These are phyloP conservation scores for Melanotaenia trifasciata DNA, from an alignment of 2,797 vertebrate genomes.

Conservation along the genomic window DNA sequence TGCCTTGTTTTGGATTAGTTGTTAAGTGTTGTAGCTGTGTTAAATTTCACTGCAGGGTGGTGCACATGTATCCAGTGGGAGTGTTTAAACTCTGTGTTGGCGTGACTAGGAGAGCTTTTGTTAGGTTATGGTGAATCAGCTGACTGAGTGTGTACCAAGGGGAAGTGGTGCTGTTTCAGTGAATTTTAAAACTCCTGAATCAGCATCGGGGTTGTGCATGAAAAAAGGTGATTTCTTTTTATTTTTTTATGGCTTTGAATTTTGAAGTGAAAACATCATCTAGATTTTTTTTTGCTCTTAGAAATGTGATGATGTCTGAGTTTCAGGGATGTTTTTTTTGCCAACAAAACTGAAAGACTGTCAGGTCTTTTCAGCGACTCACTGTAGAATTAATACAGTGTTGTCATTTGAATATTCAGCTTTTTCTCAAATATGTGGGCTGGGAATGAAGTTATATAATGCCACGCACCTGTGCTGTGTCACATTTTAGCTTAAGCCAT, in stretches of 20 bases:
- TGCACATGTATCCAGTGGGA: slow-evolving; percentile 8
- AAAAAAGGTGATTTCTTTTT: background rate
- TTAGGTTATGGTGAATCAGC: slow-evolving; percentile 62
- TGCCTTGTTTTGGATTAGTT: slow-evolving; percentile 26
- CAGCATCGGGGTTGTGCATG: slow-evolving; percentile 44
- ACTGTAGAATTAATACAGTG: background rate
- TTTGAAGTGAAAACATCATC: slow-evolving; percentile 19
- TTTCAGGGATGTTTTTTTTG: slow-evolving; percentile 17
- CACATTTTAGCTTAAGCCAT: slow-evolving; percentile 13
- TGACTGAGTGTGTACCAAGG: slow-evolving; percentile 49
- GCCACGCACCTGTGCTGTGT: background rate
- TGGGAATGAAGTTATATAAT: background rate
- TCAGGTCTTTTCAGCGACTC: background rate
- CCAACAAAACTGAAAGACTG: background rate
- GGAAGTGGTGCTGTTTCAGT: slow-evolving; percentile 64
- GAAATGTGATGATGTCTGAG: slow-evolving; percentile 7
- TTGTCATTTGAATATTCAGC: slow-evolving; percentile 24
- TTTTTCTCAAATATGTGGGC: slow-evolving; percentile 15
- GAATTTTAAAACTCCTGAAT: slow-evolving; percentile 63
- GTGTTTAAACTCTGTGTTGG: slow-evolving; percentile 42
- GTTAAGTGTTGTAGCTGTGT: slow-evolving; percentile 18
- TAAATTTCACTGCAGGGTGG: slow-evolving; percentile 13
- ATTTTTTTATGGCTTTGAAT: background rate
- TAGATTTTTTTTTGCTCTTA: slow-evolving; percentile 24
- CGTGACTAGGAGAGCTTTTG: slow-evolving; percentile 41